Conservation (phyloP, 1,140 invertebrate genomes). For the Danaus melanippus region DNA sequence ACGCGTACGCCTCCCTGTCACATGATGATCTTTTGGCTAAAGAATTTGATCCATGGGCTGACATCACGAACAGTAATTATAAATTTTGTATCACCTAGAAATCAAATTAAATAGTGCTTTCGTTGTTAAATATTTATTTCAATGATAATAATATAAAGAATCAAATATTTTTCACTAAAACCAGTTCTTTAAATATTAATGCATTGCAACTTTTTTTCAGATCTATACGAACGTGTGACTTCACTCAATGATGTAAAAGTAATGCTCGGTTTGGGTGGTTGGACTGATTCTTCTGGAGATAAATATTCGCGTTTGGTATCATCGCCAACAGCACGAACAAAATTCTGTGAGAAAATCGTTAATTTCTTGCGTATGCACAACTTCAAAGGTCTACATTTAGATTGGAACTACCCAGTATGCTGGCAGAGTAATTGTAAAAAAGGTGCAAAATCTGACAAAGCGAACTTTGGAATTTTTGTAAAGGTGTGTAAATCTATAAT, state of each 20-base stretch:
- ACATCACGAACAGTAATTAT: constrained; percentile 86
- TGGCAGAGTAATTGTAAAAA: constrained; percentile 92
- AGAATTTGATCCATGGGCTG: constrained; percentile 87
- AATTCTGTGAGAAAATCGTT: constrained; percentile 78
- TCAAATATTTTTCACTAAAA: too few relatives aligned
- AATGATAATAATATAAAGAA: too few relatives aligned
- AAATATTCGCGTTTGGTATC: constrained; percentile 87
- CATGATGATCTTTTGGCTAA: constrained; percentile 82
- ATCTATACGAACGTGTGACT: constrained; percentile 79
- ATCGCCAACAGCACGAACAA: constrained; percentile 75
- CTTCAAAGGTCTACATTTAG: constrained; percentile 88
- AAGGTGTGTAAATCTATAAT: constrained; percentile 63
- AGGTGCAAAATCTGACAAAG: constrained; percentile 82
- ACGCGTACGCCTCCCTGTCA: constrained; percentile 91
- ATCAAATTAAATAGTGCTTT: background rate
- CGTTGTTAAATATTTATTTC: too few relatives aligned
- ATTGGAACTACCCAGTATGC: constrained; percentile 94
- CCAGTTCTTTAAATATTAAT: too few relatives aligned
- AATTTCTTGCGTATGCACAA: constrained; percentile 80
- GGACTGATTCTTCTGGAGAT: constrained; percentile 88
- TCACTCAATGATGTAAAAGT: constrained; percentile 78
- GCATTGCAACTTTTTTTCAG: constrained; percentile 50
- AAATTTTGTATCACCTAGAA: background rate
- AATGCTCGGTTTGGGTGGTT: constrained; percentile 88
- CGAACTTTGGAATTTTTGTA: constrained; percentile 83